Percentiles rank a stretch among this genome's conserved stretches.
Conservation (phyloP, 2,113 vertebrate genomes). For the Solea senegalensis region DNA sequence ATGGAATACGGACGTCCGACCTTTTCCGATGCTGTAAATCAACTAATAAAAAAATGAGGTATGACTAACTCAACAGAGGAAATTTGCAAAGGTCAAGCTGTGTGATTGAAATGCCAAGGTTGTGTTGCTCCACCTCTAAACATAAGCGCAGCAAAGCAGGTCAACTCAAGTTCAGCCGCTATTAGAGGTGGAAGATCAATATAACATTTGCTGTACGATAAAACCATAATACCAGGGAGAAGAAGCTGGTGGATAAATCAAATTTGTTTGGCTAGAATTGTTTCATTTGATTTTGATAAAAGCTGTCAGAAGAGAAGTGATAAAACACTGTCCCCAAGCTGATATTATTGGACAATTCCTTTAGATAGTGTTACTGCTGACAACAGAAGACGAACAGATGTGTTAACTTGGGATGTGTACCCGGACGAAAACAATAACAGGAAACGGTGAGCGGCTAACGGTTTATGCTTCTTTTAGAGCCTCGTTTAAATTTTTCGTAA, state of each 20-base stretch:
- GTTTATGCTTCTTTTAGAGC: too few species aligned
- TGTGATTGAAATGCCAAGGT: constrained; percentile 86
- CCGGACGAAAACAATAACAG: too few species aligned
- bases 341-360: background rate
- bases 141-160: constrained; percentile 83
- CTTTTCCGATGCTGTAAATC: background rate
- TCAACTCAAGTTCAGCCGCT: constrained; percentile 94
- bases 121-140: constrained; percentile 79
- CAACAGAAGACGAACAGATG: background rate
- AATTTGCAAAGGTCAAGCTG: constrained; percentile 80
- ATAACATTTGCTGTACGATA: constrained; percentile 92
- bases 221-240: constrained; percentile 87
- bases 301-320: constrained; percentile 87
- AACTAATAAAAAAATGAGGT: background rate
- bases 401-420: too few species aligned
- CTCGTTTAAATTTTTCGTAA: background rate
- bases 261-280: constrained; percentile 89
- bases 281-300: constrained; percentile 95
- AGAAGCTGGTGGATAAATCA: constrained; percentile 89
- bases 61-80: constrained; percentile 2
- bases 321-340: constrained; percentile 73
- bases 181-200: constrained; percentile 87
- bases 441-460: too few species aligned
- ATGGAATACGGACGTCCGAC: background rate
- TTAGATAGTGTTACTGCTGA: background rate